Base-by-base conservation (phyloP, 2,113 vertebrate species). In the Rynchops niger region DNA sequence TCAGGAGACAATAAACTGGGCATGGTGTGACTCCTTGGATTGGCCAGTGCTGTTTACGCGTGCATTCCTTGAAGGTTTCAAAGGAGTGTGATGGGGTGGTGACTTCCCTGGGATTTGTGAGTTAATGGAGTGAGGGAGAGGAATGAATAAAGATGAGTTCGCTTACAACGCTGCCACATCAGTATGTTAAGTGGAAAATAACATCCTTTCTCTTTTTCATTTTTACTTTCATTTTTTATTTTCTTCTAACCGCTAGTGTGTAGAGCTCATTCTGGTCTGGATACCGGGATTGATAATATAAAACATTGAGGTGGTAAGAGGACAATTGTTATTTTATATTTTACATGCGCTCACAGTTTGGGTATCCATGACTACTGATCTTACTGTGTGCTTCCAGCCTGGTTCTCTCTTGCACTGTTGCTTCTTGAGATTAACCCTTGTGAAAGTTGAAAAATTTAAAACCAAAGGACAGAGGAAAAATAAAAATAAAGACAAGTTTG, bases 281-380 rank as follows among this genome's bases (percentile, higher is more conserved):
- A 76, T 90, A 42, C 82, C 79, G 59, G 62, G 77, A 70, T 88
- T 94, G 89, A 95, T 94, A 94, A 91, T 90, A 83, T 55, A 94
- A 94, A 92, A 66, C 70, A 66, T 79, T 47, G 78, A 70, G 17
- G 4, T 19, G 10, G 11, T 62, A 72, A 62, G 52, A 53, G 15
- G 15, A 55, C 45, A 94, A 89, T 25, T 90, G 13, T 67, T 95
- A 87, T 92, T 96, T 89, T 50, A 65, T 58, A 69, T 72, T 91
- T 19, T 86, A 94, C 90, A 85, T 97, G 96, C 70, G 74, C 47
- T 97, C 91, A 53, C 62, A 90, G 42, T 94, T 66, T n/a, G 79
- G 53, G 45, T 42, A 62, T 53, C 50, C 11, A 5, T 11, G 66
- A 53, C 84, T 71, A 82, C 90, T 42, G 85, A 87, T 89, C 87